Base-by-base conservation (phyloP, 2,113 vertebrate species). In the Proteles cristata region DNA sequence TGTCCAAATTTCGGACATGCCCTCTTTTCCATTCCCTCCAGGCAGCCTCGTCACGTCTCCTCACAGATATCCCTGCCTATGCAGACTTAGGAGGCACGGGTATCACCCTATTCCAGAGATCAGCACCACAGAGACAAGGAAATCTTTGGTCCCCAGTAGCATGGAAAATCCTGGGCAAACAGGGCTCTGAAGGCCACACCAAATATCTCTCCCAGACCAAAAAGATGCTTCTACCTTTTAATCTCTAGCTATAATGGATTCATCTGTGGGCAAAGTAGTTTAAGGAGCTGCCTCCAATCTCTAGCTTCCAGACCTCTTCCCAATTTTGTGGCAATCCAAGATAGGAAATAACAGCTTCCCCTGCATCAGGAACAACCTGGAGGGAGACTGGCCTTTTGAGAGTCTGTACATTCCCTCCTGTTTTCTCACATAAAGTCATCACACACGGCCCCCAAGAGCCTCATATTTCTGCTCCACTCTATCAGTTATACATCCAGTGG, bases 211-310 rank as follows among this genome's bases (percentile, higher is more conserved):
- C 35, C 9, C 68, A 74, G 2, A 50, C 53, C 43, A 31, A 76
- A 48, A 76, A 31, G 0, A 90, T 2, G 58, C 1, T 6, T 2
- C 17, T 66, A 69, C 73, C 53, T 91, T 26, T 84, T 79, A 26
- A 33, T 61, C 39, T 71, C 45, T 45, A n/a, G 48, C 25, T 66
- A 12, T 74, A 58, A 74, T 2, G 71, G 66, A 39, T 55, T 86
- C 43, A 55, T 77, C 43, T 73, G 8, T 28, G 50, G 33, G 15
- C 58, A 39, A 68, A 92, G n/a, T 11, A 50, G 4, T 53, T 43
- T 82, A 86, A 96, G 58, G 8, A 96, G 35, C 53, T 73, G 26
- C 48, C 50, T 94, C 96, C n/a, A 17, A 68, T 68, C 50, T 87
- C 48, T 71, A 65, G 2, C 63, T 71, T 83, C 31, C 45, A 61